A percentile compares a stretch with the other conserved stretches of the same genome.
Conservation (phyloP, 1,140 invertebrate genomes). For the Euura saliciscinereae region DNA sequence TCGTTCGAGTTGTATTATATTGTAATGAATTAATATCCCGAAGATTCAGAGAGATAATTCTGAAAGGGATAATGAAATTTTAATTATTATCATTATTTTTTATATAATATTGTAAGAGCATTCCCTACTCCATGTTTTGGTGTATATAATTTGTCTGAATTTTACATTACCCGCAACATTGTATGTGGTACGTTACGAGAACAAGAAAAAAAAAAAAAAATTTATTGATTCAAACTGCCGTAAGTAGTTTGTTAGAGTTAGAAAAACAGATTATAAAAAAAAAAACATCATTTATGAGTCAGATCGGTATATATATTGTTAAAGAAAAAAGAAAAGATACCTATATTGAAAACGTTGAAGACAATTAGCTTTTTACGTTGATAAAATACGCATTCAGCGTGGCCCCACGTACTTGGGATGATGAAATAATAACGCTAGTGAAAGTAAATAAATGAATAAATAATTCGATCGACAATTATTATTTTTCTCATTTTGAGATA, state of each 20-base stretch:
- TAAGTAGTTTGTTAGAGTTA: not conserved
- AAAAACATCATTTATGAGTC: not conserved
- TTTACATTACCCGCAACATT: not conserved
- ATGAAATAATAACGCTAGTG: not conserved
- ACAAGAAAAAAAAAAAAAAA: no score
- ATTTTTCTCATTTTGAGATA: not conserved
- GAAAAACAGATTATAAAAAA: not conserved
- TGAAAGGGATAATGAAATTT: not conserved
- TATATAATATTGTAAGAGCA: not conserved
- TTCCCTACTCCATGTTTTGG: not conserved
- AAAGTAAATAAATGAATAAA: not conserved
- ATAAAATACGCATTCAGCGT: not conserved
- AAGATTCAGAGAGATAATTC: no score
- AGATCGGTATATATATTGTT: not conserved
- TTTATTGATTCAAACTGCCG: not conserved
- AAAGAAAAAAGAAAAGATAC: not conserved
- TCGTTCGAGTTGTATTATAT: no score
- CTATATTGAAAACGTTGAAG: not conserved
- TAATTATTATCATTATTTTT: not conserved
- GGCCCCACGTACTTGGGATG: not conserved
- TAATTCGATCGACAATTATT: not conserved
- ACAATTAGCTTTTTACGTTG: not conserved
- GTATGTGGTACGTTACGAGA: not conserved
- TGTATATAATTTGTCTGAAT: conserved; percentile 1
- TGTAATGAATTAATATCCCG: not conserved